Evolutionary conservation across 1,140 invertebrate species (phyloP).

Genomic region (Phymorhynchus buccinoides): DNA sequence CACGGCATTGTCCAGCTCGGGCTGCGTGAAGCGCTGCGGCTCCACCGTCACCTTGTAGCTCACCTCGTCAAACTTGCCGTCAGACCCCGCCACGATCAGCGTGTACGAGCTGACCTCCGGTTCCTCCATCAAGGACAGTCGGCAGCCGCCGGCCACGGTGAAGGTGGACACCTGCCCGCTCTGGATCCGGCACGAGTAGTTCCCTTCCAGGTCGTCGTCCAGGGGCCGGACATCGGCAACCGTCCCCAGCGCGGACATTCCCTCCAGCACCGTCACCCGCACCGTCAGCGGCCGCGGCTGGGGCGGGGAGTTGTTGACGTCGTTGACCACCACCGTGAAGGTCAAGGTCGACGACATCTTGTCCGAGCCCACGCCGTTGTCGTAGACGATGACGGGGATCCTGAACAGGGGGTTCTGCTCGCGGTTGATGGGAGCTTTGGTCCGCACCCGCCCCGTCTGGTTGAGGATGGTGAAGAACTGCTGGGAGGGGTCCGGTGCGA

Average conservation of each 20-base stretch:
- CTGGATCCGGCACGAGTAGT: slow-evolving; percentile 84
- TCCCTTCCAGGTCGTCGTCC: slow-evolving; percentile 88
- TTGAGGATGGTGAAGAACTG: slow-evolving; percentile 83
- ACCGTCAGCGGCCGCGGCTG: slow-evolving; percentile 86
- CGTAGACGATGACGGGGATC: slow-evolving; percentile 88
- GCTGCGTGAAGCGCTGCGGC: slow-evolving; percentile 85
- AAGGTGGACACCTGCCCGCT: slow-evolving; percentile 76
- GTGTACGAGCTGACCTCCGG: slow-evolving; percentile 73
- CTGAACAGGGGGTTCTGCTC: slow-evolving; percentile 81
- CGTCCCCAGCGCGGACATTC: slow-evolving; percentile 78
- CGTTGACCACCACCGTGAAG: slow-evolving; percentile 85
- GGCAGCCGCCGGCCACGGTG: slow-evolving; percentile 83
- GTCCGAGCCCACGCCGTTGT: slow-evolving; percentile 83
- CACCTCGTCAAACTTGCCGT: slow-evolving; percentile 89
- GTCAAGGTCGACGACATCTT: slow-evolving; percentile 85
- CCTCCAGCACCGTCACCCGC: slow-evolving; percentile 81
- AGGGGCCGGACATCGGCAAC: slow-evolving; percentile 93
- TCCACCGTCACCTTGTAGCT: slow-evolving; percentile 87
- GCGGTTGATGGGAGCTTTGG: slow-evolving; percentile 81
- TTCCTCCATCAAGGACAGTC: slow-evolving; percentile 78
- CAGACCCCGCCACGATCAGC: slow-evolving; percentile 87
- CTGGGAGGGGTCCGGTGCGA: slow-evolving; percentile 81
- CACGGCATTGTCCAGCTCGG: slow-evolving; percentile 86
- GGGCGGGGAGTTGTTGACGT: slow-evolving; percentile 94
- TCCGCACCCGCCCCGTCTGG: slow-evolving; percentile 85